A percentile compares a stretch with the other conserved stretches of the same genome.
Evolutionary conservation across 2,888 invertebrate species (phyloP).

Genomic region (Luffia ferchaultella): DNA sequence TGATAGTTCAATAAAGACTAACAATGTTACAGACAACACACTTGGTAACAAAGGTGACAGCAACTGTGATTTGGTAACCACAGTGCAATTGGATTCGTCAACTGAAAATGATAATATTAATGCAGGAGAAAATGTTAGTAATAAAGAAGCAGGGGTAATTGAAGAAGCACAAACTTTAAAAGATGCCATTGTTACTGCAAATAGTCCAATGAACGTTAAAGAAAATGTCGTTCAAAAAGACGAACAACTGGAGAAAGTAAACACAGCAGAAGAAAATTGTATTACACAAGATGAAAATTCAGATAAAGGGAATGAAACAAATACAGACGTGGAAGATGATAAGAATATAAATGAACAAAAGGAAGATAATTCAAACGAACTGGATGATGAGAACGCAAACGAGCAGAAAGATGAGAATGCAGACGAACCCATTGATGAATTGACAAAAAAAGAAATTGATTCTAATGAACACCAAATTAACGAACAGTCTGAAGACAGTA

Average conservation of each 20-base stretch:
- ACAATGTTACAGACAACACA: too few species aligned
- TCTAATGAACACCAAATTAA: conserved; percentile 4
- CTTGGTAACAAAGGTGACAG: too few species aligned
- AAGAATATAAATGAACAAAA: conserved; percentile 6
- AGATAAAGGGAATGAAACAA: neutral
- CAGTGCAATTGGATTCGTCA: neutral
- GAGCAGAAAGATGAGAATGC: conserved; percentile 5
- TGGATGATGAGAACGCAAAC: conserved; percentile 17
- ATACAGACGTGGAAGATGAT: conserved; percentile 11
- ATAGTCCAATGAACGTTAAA: too few species aligned
- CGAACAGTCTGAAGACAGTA: neutral
- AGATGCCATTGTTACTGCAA: too few species aligned
- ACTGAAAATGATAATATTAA: conserved; percentile 19
- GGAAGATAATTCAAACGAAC: conserved; percentile 7
- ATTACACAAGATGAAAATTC: conserved; percentile 2
- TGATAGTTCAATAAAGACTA: too few species aligned
- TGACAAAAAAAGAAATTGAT: neutral
- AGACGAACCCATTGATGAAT: neutral
- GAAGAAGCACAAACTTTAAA: too few species aligned
- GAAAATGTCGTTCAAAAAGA: too few species aligned
- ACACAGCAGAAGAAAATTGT: neutral
- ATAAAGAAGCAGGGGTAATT: conserved; percentile 25
- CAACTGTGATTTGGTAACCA: too few species aligned
- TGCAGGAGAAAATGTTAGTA: conserved; percentile 59
- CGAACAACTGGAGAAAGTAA: neutral